These are phyloP conservation scores for Etheostoma spectabile DNA, from an alignment of 2,113 vertebrate species.

Conservation along the genomic window DNA sequence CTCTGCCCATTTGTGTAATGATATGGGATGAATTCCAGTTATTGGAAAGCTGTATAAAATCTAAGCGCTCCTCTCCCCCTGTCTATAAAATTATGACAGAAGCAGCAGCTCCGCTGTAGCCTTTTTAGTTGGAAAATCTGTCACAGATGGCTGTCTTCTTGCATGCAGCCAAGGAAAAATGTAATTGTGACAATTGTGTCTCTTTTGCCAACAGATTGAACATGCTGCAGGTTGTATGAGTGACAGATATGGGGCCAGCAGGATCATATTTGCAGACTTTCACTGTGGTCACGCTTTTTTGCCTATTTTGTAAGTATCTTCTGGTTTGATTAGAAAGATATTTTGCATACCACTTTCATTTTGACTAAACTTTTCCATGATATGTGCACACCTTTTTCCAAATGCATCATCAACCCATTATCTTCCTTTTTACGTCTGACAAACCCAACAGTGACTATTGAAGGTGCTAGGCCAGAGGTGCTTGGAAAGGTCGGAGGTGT, in stretches of 20 bases:
- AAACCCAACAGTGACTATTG: constrained; percentile 30
- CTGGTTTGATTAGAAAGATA: constrained; percentile 3
- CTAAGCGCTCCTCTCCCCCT: constrained; percentile 27
- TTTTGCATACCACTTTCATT: constrained; percentile 8
- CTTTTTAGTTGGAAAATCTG: constrained; percentile 67
- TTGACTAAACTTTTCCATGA: not conserved
- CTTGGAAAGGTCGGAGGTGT: constrained; percentile 83
- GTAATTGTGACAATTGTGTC: constrained; percentile 71
- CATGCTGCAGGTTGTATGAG: constrained; percentile 77
- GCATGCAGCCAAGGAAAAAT: constrained; percentile 60
- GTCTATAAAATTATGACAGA: constrained; percentile 69
- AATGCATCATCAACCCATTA: not conserved
- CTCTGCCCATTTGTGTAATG: constrained; percentile 78
- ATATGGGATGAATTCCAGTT: constrained; percentile 79
- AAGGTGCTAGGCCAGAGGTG: constrained; percentile 74
- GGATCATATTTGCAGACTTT: constrained; percentile 65
- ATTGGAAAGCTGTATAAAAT: constrained; percentile 76
- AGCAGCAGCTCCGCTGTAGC: constrained; percentile 56
- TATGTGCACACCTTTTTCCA: not conserved
- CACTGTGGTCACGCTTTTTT: constrained; percentile 58
- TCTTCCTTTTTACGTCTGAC: constrained; percentile 17
- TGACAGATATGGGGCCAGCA: constrained; percentile 77
- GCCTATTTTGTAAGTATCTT: constrained; percentile 77
- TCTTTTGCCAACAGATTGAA: constrained; percentile 72
- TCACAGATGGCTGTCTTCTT: constrained; percentile 67